Conservation (phyloP, 2,888 invertebrate species). For the Latrodectus elegans region DNA sequence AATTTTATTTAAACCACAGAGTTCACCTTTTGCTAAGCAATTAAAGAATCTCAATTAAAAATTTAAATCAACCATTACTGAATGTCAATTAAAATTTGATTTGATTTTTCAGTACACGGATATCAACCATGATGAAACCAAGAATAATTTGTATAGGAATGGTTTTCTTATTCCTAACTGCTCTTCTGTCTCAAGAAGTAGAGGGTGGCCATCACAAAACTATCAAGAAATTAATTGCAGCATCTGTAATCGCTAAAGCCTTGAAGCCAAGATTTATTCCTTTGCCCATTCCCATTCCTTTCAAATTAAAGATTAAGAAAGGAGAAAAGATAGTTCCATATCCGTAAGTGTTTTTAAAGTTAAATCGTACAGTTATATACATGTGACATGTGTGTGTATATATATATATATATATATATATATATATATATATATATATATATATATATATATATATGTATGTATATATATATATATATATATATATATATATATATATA, state of each 20-base stretch:
- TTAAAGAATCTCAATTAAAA: too few relatives aligned
- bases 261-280: conserved; percentile 60
- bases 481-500: too few relatives aligned
- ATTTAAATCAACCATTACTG: too few relatives aligned
- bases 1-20: neutral
- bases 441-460: too few relatives aligned
- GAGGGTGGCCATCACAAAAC: conserved; percentile 7
- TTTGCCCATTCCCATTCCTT: conserved; percentile 56
- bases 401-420: too few relatives aligned
- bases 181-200: conserved; percentile 18
- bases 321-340: conserved; percentile 57
- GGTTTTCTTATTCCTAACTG: conserved; percentile 6
- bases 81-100: neutral
- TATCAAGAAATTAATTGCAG: conserved; percentile 42
- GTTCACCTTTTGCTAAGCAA: neutral
- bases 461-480: too few relatives aligned
- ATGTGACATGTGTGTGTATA: too few relatives aligned
- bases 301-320: conserved; percentile 61
- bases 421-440: too few relatives aligned
- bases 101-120: conserved; percentile 1
- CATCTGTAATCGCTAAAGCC: conserved; percentile 29
- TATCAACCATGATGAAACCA: conserved; percentile 12
- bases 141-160: conserved; percentile 1
- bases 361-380: neutral
- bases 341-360: conserved; percentile 42